Evolutionary conservation across 2,113 vertebrate species (phyloP), one percentile per base, ranked within the genome.

Genomic region (Labeo rohita): DNA sequence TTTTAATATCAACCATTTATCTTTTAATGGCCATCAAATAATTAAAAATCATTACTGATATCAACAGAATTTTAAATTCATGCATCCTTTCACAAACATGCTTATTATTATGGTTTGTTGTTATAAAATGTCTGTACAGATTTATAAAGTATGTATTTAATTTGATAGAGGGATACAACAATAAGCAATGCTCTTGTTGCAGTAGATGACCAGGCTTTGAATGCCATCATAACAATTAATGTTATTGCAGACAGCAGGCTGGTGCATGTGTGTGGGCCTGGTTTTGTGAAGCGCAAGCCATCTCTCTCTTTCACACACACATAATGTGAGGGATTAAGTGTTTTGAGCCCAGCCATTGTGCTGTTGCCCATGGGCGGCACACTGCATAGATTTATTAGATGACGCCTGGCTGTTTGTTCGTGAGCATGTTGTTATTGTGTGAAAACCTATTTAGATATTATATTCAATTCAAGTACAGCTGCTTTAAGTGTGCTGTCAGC

Each of bases 361-460:
- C 43, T 75, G 43, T 84, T 76, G 72, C 61, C 23, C 21, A 21
- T 76, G 83, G 56, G 83, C 18, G 59, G 16, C 59, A 77, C 83
- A 39, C 61, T 84, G 45, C 73, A 77, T 36, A 76, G 72, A 84
- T 84, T 77, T 84, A 84, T 39, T 77, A 47, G 49, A 65, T 76
- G 59, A 59, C 45, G 68, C 61, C 75, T 61, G 77, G 49, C 76
- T 86, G 77, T 72, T n/a, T 52, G 76, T 78, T 56, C 18, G 11
- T 78, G 28, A 73, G 70, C 9, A 21, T 73, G 4, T 73, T 73
- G 18, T 73, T 73, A 73, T 73, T 72, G 18, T 43, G 3, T 15
- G 34, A n/a, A 56, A 78, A 18, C n/a, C 16, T 1, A 4, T 21
- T 54, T 34, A 56, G 7, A 21, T 43, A 61, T 36, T 8, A 39